Evolutionary conservation across 1,140 invertebrate species (phyloP), one percentile per base, ranked within the genome.

Genomic region (Drosophila quadrilineata): DNA sequence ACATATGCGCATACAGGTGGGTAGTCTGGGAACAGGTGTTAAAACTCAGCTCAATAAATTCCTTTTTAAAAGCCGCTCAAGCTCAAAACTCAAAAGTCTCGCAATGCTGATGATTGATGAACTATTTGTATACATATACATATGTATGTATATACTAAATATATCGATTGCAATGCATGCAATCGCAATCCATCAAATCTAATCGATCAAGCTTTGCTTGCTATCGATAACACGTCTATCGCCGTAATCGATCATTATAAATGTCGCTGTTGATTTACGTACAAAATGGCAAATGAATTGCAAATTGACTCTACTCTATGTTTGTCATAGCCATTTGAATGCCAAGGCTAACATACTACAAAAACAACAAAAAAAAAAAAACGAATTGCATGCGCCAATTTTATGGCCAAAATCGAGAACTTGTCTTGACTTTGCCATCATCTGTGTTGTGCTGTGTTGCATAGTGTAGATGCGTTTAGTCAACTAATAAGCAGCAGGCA

Each of bases 391-490:
- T 56, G 52, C 41, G 31, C 40, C 50, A 63, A 56, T 14, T 54
- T 54, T 54, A n/a, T n/a, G n/a, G 58, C 49, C 58, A 43, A 29
- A 54, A n/a, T n/a, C n/a, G 49, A 65, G 63, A 66, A 66, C 56
- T 66, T 60, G 54, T 66, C 63, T 60, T 52, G 56, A 45, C 63
- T 66, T 59, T n/a, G n/a, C n/a, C n/a, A n/a, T n/a, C n/a, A n/a
- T n/a, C n/a, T n/a, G n/a, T n/a, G n/a, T n/a, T n/a, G n/a, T n/a
- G n/a, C n/a, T n/a, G n/a, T n/a, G n/a, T n/a, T n/a, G n/a, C n/a
- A n/a, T n/a, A n/a, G n/a, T n/a, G n/a, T 19, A 41, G 36, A 28
- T 48, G 45, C 45, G 8, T n/a, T n/a, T n/a, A n/a, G 12, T 12
- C 16, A 43, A 41, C 24, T 54, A 54, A 54, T 54, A 54, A 54